Evolutionary conservation across 2,113 vertebrate genomes (phyloP).

Genomic region (Paracanthobrama guichenoti): DNA sequence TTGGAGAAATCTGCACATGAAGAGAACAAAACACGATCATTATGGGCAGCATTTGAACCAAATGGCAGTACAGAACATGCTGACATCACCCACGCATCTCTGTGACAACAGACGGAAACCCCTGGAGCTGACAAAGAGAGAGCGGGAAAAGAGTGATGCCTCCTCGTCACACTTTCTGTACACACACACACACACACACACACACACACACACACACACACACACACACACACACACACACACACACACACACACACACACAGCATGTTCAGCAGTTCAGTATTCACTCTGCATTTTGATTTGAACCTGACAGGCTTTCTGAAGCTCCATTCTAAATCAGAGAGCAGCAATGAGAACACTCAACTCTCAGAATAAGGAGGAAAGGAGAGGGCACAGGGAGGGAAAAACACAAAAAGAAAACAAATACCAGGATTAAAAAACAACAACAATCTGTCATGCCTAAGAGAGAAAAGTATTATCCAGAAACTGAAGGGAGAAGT

Average conservation of each 20-base stretch:
- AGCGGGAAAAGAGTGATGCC: conserved; percentile 66
- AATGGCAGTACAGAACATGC: conserved; percentile 77
- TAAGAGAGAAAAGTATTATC: conserved; percentile 44
- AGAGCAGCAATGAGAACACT: conserved; percentile 71
- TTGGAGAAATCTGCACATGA: conserved; percentile 54
- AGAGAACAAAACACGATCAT: conserved; percentile 80
- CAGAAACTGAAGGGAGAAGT: conserved; percentile 34
- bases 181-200: conserved; percentile 4
- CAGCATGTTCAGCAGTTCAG: conserved; percentile 71
- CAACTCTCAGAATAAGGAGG: conserved; percentile 72
- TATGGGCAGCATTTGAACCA: conserved; percentile 79
- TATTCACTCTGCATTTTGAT: conserved; percentile 74
- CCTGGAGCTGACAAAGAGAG: conserved; percentile 77
- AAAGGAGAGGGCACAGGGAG: conserved; percentile 62
- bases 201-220: neutral
- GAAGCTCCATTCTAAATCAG: conserved; percentile 74
- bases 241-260: neutral
- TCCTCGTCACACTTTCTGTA: conserved; percentile 62
- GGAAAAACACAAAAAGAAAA: conserved; percentile 69
- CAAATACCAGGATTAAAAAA: conserved; percentile 78
- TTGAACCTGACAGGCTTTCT: conserved; percentile 78
- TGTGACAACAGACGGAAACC: conserved; percentile 78
- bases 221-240: neutral
- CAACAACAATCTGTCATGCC: conserved; percentile 64
- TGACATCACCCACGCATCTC: conserved; percentile 76